phyloP scores from a whole-genome alignment of 2,797 vertebrate genomes.

The Esox lucius region DNA sequence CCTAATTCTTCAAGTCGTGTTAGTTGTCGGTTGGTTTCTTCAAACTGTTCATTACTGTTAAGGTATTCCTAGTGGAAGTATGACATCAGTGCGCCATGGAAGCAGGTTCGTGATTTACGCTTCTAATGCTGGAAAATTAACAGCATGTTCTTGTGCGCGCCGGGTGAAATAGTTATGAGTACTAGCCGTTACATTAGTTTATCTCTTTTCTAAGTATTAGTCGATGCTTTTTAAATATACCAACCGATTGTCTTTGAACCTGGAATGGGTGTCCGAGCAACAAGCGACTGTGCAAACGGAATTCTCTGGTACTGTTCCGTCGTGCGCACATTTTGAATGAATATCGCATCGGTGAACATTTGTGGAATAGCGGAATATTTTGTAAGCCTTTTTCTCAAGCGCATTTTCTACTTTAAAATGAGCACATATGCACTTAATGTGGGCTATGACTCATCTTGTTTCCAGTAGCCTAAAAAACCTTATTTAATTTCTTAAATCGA shows the following conservation, averaged over 20 bases:
- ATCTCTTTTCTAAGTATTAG: too few species aligned
- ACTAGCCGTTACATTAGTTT: background rate
- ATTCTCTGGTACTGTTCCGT: constrained; percentile 21
- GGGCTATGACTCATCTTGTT: constrained; percentile 27
- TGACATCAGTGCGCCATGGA: constrained; percentile 48
- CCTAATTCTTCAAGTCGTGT: background rate
- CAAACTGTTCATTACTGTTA: constrained; percentile 6
- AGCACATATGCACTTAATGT: constrained; percentile 44
- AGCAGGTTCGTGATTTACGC: constrained; percentile 34
- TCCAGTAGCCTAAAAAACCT: constrained; percentile 29
- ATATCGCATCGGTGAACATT: constrained; percentile 40
- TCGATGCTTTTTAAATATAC: background rate
- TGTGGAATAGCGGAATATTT: constrained; percentile 37
- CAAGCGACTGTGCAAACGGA: constrained; percentile 60
- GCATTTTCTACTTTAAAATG: background rate
- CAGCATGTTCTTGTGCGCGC: constrained; percentile 26
- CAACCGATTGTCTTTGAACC: background rate
- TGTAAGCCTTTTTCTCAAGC: background rate
- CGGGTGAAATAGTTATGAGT: constrained; percentile 27
- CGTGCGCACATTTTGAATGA: constrained; percentile 51
- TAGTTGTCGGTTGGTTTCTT: background rate
- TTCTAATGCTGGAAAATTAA: constrained; percentile 44
- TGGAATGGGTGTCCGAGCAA: constrained; percentile 64
- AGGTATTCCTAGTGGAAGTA: constrained; percentile 12
- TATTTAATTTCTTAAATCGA: constrained; percentile 12